Evolutionary conservation across 2,888 invertebrate species (phyloP).

Genomic region (Pseudanteris insignis): DNA sequence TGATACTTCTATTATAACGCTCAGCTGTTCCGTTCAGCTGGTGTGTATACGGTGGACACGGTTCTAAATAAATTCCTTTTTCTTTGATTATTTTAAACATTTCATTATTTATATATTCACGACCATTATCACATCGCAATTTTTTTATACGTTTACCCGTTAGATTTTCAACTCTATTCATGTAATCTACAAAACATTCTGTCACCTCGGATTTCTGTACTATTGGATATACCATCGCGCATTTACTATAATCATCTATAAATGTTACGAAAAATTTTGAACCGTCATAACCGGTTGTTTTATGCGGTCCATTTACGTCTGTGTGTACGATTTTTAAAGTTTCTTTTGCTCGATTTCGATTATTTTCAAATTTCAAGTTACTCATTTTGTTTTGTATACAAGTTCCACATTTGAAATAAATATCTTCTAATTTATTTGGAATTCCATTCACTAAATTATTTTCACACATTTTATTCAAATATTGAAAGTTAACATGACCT

Average conservation of each 20-base stretch:
- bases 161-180: neutral
- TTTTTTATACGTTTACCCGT: neutral
- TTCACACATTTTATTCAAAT: constrained; percentile 8
- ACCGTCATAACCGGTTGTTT: neutral
- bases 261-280: neutral
- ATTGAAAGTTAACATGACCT: constrained; percentile 13
- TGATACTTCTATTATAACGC: too few species aligned
- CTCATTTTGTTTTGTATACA: constrained; percentile 1
- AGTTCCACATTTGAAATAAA: too few species aligned
- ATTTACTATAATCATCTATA: neutral
- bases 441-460: constrained; percentile 2
- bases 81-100: neutral
- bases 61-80: neutral
- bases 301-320: neutral
- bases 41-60: too few species aligned
- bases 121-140: neutral
- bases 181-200: neutral
- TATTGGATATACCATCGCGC: neutral
- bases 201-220: neutral
- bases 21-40: too few species aligned
- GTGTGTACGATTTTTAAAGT: neutral
- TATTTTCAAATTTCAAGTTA: neutral
- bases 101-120: neutral
- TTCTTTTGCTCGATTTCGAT: neutral
- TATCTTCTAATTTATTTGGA: constrained; percentile 1